Base-by-base conservation (phyloP, 2,888 invertebrate species). In the Parnassius apollo region DNA sequence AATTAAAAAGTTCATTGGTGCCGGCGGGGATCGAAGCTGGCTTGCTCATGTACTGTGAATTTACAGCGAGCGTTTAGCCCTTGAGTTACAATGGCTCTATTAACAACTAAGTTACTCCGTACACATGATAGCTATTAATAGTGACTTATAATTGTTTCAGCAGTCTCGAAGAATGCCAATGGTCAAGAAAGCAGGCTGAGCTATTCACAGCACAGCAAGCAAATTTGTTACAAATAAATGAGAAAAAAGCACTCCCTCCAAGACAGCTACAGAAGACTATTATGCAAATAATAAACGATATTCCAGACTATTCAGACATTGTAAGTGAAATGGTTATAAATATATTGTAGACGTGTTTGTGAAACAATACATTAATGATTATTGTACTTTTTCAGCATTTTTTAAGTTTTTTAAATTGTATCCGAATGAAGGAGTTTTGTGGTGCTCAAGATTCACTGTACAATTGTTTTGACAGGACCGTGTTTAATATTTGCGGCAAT, bases 171-270 rank as follows among this genome's bases (percentile, higher is more conserved):
- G 93, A 94, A 71, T 93, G 94, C 69, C 94, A 94, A 64, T 97
- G 96, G 96, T 97, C 97, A 1, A 94, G 95, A 66, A 95, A 96
- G 73, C 98, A 98, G 86, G 97, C 98, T 0, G 98, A 98, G 82
- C 89, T 97, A 57, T 96, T 98, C 76, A 95, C 98, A 62, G 95
- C 97, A 1, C 96, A 97, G 74, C 98, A 98, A 86, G 96, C 96
- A 10, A 94, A 95, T 69, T 88, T 97, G 59, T 81, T 98, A 60
- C 95, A 96, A 79, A 96, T 95, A 53, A 96, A 97, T 82, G 97
- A 97, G 77, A 93, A 93, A 58, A 95, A 95, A 75, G 97, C 98
- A 0, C 82, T 97, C 69, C 88, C 94, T 2, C 96, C 98, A 0
- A 93, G 93, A 65, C 94, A 96, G 72, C 85, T 98, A 65, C 97